Percentiles rank a stretch among this genome's conserved stretches.
Conservation (phyloP, 2,888 invertebrate species). For the Caenorhabditis japonica region DNA sequence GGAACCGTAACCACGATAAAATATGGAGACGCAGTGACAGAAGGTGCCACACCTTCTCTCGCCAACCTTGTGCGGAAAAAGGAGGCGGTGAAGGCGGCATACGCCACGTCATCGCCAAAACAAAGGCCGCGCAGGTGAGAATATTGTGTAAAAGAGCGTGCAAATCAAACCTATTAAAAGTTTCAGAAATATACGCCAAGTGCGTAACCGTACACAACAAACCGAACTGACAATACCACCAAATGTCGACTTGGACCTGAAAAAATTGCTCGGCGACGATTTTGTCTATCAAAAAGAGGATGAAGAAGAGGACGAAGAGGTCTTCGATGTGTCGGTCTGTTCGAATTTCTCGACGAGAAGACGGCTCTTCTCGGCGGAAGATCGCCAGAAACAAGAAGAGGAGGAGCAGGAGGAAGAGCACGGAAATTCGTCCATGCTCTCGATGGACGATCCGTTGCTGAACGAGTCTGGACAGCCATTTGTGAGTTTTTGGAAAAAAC, state of each 20-base stretch:
- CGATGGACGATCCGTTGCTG: conserved; percentile 18
- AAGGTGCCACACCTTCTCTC: conserved; percentile 34
- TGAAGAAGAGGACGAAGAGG: conserved; percentile 43
- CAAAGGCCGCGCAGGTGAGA: conserved; percentile 42
- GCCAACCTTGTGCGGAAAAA: conserved; percentile 36
- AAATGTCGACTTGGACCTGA: conserved; percentile 46
- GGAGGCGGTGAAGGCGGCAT: conserved; percentile 45
- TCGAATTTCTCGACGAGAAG: conserved; percentile 37
- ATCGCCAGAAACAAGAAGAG: conserved; percentile 10
- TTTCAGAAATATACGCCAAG: conserved; percentile 34
- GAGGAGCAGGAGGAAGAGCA: not conserved
- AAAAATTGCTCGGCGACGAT: conserved; percentile 38
- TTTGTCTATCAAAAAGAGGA: conserved; percentile 15
- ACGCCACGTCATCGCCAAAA: conserved; percentile 53
- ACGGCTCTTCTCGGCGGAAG: conserved; percentile 11
- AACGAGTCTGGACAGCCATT: conserved; percentile 30
- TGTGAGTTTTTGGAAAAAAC: conserved; percentile 28
- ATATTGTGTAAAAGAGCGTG: not conserved
- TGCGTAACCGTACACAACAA: conserved; percentile 44
- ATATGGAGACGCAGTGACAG: conserved; percentile 16
- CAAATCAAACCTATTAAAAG: not conserved
- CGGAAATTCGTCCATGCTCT: not conserved
- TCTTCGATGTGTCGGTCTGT: conserved; percentile 39
- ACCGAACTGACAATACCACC: conserved; percentile 58
- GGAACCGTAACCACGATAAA: conserved; percentile 37